These are phyloP conservation scores for Ptyas mucosa DNA, from an alignment of 2,113 vertebrate species.

Conservation along the genomic window DNA sequence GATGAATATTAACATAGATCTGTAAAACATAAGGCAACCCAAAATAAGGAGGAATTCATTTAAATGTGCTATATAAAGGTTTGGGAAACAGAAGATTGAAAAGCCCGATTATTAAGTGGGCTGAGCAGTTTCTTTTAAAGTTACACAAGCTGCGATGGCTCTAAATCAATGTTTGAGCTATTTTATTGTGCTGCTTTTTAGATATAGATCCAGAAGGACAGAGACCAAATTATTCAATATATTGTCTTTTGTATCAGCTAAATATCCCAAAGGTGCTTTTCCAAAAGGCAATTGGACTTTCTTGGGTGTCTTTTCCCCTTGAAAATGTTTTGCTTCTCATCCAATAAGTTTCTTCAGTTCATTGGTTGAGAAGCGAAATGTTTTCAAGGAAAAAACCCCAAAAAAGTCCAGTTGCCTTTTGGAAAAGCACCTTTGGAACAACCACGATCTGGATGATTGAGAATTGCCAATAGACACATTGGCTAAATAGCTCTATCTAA, in stretches of 20 bases:
- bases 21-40: neutral
- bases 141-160: neutral
- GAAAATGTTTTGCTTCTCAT: neutral
- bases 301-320: neutral
- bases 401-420: neutral
- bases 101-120: neutral
- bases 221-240: neutral
- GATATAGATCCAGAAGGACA: neutral
- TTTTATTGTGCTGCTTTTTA: neutral
- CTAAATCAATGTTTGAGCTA: neutral
- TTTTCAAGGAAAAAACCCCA: neutral
- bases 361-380: neutral
- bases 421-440: neutral
- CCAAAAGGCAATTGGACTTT: neutral
- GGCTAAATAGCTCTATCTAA: neutral
- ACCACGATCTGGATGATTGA: neutral
- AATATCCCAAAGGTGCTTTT: neutral
- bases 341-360: neutral
- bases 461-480: neutral
- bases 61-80: neutral
- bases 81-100: neutral
- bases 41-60: neutral
- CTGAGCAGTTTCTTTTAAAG: neutral
- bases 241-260: neutral
- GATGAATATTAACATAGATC: neutral